A percentile compares a stretch with the other conserved stretches of the same genome.
phyloP scores from a whole-genome alignment of 2,113 vertebrate species.

The Tupaia tana region DNA sequence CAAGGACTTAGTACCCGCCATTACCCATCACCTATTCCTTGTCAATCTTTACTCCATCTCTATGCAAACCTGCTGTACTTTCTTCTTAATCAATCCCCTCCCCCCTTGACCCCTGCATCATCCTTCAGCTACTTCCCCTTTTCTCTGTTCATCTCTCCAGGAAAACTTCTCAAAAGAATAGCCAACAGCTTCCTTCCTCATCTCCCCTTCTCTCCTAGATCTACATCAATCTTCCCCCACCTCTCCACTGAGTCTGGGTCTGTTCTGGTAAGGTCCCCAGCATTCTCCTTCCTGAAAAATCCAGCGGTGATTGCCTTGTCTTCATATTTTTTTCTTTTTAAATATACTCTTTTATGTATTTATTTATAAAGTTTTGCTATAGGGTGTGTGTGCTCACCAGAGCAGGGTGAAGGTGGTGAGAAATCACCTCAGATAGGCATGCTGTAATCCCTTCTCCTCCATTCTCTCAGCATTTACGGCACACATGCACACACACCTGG shows the following conservation, averaged over 20 bases:
- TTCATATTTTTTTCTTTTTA: background rate
- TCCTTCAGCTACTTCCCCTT: background rate
- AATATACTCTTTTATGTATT: too few species aligned
- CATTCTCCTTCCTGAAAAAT: background rate
- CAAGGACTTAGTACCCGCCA: background rate
- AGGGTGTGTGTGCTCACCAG: too few species aligned
- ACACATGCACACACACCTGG: too few species aligned
- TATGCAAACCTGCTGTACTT: background rate
- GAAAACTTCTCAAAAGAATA: background rate
- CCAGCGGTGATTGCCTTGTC: background rate
- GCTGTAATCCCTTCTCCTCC: too few species aligned
- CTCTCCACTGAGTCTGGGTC: background rate
- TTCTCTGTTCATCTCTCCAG: background rate
- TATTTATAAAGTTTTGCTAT: too few species aligned
- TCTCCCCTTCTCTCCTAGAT: background rate
- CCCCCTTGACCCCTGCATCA: background rate
- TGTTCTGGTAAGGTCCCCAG: background rate
- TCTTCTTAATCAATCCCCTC: background rate
- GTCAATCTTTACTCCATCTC: background rate
- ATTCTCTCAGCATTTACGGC: too few species aligned
- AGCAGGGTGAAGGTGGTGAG: too few species aligned
- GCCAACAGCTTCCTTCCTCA: background rate
- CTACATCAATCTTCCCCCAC: background rate
- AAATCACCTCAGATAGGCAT: too few species aligned
- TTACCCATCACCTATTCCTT: background rate